Conservation (phyloP, 2,113 vertebrate genomes). For the Theristicus caerulescens region DNA sequence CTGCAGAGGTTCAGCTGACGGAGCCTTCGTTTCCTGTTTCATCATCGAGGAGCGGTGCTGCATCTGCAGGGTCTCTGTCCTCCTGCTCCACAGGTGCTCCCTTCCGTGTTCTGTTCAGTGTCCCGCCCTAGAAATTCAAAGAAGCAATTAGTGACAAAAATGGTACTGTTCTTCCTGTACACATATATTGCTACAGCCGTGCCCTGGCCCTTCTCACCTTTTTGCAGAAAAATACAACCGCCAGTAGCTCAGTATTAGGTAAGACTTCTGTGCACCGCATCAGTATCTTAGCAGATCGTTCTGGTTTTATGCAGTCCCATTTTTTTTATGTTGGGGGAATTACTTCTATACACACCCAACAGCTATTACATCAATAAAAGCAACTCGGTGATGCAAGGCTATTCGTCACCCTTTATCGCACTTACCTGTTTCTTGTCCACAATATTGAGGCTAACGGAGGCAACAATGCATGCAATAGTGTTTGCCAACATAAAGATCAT, state of each 20-base stretch:
- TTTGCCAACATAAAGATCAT: conserved; percentile 86
- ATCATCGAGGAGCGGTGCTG: conserved; percentile 56
- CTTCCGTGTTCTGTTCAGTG: conserved; percentile 80
- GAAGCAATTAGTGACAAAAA: neutral
- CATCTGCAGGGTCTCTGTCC: conserved; percentile 19
- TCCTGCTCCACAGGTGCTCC: conserved; percentile 1
- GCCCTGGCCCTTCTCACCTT: neutral
- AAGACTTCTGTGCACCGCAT: fast-evolving
- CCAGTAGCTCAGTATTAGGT: neutral
- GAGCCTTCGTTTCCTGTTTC: neutral
- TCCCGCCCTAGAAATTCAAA: conserved; percentile 69
- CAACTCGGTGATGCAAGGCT: neutral
- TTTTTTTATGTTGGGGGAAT: neutral
- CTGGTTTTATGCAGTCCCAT: neutral
- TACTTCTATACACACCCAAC: neutral
- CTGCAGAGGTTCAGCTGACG: neutral
- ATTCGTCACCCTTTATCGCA: neutral
- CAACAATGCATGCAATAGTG: conserved; percentile 74
- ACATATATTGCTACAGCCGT: neutral
- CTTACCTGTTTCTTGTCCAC: conserved; percentile 79
- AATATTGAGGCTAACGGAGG: conserved; percentile 76
- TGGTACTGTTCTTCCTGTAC: neutral
- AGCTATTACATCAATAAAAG: neutral
- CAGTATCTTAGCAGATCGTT: neutral
- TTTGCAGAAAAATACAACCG: neutral